Conservation (phyloP, 2,113 vertebrate genomes). For the Sakesphorus luctuosus region DNA sequence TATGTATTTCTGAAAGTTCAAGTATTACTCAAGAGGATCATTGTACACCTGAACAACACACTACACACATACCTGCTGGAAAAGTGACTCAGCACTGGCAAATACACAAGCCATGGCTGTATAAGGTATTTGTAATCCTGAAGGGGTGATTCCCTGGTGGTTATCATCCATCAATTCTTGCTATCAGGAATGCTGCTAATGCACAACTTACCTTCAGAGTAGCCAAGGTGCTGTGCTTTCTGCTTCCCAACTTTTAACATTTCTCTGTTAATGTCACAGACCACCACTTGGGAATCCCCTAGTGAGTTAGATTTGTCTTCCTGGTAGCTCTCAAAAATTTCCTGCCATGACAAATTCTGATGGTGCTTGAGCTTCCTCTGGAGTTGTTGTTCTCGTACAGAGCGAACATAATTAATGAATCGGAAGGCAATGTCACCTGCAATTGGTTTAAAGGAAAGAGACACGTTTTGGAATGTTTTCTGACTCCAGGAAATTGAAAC, state of each 20-base stretch:
- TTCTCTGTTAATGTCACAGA: slow-evolving; percentile 97
- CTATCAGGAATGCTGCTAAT: background rate
- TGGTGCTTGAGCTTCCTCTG: slow-evolving; percentile 58
- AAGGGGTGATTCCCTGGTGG: background rate
- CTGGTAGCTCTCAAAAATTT: slow-evolving; percentile 81
- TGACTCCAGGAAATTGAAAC: background rate
- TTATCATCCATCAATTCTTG: background rate
- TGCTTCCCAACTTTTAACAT: slow-evolving; percentile 93
- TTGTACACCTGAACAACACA: background rate
- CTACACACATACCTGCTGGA: background rate
- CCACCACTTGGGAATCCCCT: slow-evolving; percentile 78
- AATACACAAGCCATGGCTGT: background rate
- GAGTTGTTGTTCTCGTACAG: slow-evolving; percentile 70
- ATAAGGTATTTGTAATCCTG: background rate
- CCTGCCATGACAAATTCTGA: slow-evolving; percentile 88
- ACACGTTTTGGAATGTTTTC: background rate
- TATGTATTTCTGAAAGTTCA: background rate
- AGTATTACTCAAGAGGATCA: background rate
- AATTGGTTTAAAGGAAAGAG: background rate
- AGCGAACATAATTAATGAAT: slow-evolving; percentile 87
- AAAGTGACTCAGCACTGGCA: background rate
- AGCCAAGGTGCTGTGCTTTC: slow-evolving; percentile 78
- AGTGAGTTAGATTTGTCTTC: slow-evolving; percentile 31
- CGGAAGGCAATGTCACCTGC: slow-evolving; percentile 95
- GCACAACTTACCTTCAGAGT: slow-evolving; percentile 78